Base-by-base conservation (phyloP, 2,888 invertebrate genomes). In the Nomada goodeniana region DNA sequence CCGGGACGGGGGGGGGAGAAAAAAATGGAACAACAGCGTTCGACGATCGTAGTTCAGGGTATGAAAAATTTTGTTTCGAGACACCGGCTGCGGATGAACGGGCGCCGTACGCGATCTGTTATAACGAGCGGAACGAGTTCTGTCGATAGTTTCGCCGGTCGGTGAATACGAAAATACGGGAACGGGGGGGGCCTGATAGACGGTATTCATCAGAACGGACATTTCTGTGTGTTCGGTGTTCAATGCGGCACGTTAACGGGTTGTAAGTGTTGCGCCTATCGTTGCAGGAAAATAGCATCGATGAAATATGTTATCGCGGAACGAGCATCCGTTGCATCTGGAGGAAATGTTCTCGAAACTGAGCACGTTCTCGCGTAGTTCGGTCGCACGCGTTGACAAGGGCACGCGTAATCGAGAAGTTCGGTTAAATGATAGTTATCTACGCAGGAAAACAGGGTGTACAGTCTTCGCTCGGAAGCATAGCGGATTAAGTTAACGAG, bases 1-100 rank as follows among this genome's bases (percentile, higher is more conserved):
- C 10, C 0, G 9, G 1, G 60, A 23, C 1, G 23, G 23, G 23
- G 23, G 23, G 23, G 23, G 1, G 23, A 0, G 23, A 23, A 3
- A 3, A 10, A 42, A 36, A 9, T 10, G 60, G 60, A 2, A 18
- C 76, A 76, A 76, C 69, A 70, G 44, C 69, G 47, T 71, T 61
- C 61, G 29, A 26, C 36, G 47, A 65, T 36, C 47, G 53, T 67
- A 76, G 76, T 55, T 67, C 53, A 44, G 67, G 50, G 57, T 63
- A 76, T 80, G 76, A 76, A 76, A 76, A 65, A 77, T 64, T 76
- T 71, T 53, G 29, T 64, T 64, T 55, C 18, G 29, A 18, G 26
- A 53, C 10, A 2, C 52, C 29, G 11, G 15, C 42, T 26, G 11
- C n/a, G 20, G 29, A 53, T 11, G 23, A 18, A 26, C 60, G 10